These are phyloP conservation scores for Montipora sp. DNA, from an alignment of 64 coral and sea anemone species.

Conservation along the genomic window DNA sequence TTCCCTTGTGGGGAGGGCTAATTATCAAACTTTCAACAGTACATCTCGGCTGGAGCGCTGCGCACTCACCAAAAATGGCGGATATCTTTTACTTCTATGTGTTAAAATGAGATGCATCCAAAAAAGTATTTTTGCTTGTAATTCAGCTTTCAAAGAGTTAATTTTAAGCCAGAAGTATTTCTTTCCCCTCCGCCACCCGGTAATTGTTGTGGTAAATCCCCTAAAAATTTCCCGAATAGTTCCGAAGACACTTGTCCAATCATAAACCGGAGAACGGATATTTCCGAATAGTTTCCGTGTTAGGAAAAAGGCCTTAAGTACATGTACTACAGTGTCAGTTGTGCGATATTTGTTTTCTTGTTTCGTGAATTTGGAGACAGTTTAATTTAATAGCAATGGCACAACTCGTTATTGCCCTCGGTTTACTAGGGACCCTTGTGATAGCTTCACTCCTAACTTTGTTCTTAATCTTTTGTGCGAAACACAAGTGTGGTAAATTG, in stretches of 20 bases:
- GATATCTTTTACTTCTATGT: too few relatives aligned
- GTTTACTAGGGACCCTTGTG: conserved; percentile 63
- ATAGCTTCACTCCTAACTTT: conserved; percentile 67
- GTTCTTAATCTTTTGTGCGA: conserved; percentile 59
- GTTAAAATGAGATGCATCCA: too few relatives aligned
- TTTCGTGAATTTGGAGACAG: too few relatives aligned
- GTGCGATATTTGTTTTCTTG: too few relatives aligned
- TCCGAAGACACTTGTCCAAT: conserved; percentile 23
- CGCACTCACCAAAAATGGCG: too few relatives aligned
- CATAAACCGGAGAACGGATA: neutral
- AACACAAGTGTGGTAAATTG: conserved; percentile 42
- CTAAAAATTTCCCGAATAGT: neutral
- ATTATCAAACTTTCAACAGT: neutral
- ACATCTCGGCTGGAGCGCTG: neutral
- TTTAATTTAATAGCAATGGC: conserved; percentile 28
- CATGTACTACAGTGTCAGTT: too few relatives aligned
- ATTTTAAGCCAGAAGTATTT: neutral
- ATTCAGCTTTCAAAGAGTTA: neutral
- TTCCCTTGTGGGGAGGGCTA: neutral
- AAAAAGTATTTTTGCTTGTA: neutral
- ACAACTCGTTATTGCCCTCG: conserved; percentile 67
- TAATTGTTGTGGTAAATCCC: neutral
- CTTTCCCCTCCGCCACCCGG: neutral
- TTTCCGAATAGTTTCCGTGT: too few relatives aligned
- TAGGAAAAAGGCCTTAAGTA: too few relatives aligned